Percentiles rank a stretch among this genome's conserved stretches.
Conservation (phyloP, 1,140 invertebrate genomes). For the Amyelois transitella region DNA sequence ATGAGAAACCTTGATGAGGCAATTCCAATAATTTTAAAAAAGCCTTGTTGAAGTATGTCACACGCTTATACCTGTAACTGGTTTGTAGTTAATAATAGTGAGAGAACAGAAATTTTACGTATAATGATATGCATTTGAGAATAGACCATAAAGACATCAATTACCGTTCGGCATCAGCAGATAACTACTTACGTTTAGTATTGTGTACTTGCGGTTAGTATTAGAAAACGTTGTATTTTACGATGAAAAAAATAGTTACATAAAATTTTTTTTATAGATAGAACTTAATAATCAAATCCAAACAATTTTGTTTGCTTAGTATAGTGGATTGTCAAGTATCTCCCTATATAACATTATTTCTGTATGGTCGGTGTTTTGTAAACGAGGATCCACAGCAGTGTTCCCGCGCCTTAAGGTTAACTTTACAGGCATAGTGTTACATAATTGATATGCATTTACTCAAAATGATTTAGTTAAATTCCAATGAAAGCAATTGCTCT, state of each 20-base stretch:
- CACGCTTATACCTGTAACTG: conserved; percentile 39
- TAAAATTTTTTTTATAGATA: too few relatives aligned
- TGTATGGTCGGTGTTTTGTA: neutral
- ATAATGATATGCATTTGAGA: too few relatives aligned
- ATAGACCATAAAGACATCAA: too few relatives aligned
- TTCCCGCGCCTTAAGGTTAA: neutral
- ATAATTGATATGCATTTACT: neutral
- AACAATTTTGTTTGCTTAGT: too few relatives aligned
- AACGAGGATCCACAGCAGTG: neutral
- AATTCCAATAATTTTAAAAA: conserved; percentile 47
- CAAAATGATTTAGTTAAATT: neutral
- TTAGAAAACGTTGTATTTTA: too few relatives aligned
- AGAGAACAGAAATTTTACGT: neutral
- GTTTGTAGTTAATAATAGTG: conserved; percentile 21
- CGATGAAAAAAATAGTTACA: too few relatives aligned
- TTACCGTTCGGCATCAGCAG: too few relatives aligned
- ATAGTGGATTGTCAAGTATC: too few relatives aligned
- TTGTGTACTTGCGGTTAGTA: too few relatives aligned
- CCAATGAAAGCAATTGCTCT: neutral
- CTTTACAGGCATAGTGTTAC: neutral
- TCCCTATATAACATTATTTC: too few relatives aligned
- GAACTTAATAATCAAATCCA: too few relatives aligned
- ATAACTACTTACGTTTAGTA: too few relatives aligned
- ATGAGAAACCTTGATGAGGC: conserved; percentile 26
- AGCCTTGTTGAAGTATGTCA: conserved; percentile 57